Evolutionary conservation across 2,888 invertebrate genomes (phyloP).

Genomic region (Marasmarcha lunaedactyla): DNA sequence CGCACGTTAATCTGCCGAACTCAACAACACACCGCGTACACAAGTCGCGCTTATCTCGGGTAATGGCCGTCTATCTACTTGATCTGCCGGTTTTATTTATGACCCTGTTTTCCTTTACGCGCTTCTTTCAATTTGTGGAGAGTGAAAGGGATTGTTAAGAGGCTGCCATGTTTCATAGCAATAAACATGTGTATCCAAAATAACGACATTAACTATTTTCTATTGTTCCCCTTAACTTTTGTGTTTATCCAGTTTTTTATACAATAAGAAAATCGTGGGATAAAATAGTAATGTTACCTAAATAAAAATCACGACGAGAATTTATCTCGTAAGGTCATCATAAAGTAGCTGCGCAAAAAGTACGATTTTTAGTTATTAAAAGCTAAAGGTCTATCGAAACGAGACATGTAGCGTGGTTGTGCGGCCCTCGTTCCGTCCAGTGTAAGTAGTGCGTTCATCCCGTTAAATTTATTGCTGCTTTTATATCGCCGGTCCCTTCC

Average conservation of each 20-base stretch:
- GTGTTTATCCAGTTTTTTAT: too few relatives aligned
- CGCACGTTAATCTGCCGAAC: conserved; percentile 61
- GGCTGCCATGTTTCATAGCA: conserved; percentile 66
- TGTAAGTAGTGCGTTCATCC: conserved; percentile 70
- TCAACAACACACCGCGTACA: conserved; percentile 56
- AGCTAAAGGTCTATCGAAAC: too few relatives aligned
- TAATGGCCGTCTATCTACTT: conserved; percentile 68
- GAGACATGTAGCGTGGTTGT: conserved; percentile 23
- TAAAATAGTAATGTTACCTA: too few relatives aligned
- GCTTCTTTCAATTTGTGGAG: conserved; percentile 68
- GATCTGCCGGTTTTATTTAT: conserved; percentile 69
- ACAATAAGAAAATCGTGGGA: too few relatives aligned
- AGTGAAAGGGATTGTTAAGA: conserved; percentile 70
- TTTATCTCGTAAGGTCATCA: too few relatives aligned
- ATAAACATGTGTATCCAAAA: conserved; percentile 68
- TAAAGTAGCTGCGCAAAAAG: conserved; percentile 5
- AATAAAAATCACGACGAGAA: too few relatives aligned
- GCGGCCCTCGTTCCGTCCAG: conserved; percentile 57
- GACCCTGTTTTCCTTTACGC: conserved; percentile 68
- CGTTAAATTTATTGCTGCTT: conserved; percentile 70
- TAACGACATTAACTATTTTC: conserved; percentile 60
- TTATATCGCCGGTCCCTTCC: conserved; percentile 67
- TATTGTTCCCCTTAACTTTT: conserved; percentile 18
- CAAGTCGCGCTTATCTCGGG: conserved; percentile 64
- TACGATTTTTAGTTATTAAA: too few relatives aligned